A percentile compares a stretch with the other conserved stretches of the same genome.
Conservation (phyloP, 2,797 vertebrate genomes). For the Acestrorhynchus altus region DNA sequence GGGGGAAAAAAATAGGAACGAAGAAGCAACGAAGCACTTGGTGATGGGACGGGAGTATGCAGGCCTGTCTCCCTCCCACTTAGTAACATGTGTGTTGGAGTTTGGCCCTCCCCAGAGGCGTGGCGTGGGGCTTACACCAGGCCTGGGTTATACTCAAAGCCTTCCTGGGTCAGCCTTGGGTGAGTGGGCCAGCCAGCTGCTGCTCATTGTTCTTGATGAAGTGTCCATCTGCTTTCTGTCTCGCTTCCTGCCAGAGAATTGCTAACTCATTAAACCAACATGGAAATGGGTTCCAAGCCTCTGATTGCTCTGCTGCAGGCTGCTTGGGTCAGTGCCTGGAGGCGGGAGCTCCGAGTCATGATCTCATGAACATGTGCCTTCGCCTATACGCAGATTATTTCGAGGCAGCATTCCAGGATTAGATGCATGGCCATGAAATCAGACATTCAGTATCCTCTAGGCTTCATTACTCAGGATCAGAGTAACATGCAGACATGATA, state of each 20-base stretch:
- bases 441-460: background rate
- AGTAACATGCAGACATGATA: too few relatives aligned
- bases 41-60: conserved; percentile 64
- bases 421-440: too few relatives aligned
- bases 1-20: conserved; percentile 58
- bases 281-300: conserved; percentile 81
- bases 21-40: conserved; percentile 66
- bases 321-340: conserved; percentile 51
- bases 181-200: conserved; percentile 88
- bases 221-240: conserved; percentile 91
- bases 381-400: background rate
- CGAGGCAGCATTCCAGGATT: conserved; percentile 5
- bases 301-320: conserved; percentile 81
- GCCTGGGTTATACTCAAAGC: conserved; percentile 67
- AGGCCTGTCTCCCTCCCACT: conserved; percentile 51
- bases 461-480: too few relatives aligned
- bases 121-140: conserved; percentile 34
- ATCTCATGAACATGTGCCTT: conserved; percentile 26
- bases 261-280: conserved; percentile 89
- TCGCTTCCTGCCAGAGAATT: conserved; percentile 82
- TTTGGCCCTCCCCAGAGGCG: conserved; percentile 50
- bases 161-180: conserved; percentile 79
- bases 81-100: conserved; percentile 48
- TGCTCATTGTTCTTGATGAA: conserved; percentile 90
- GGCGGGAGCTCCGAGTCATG: conserved; percentile 42